Evolutionary conservation across 2,797 vertebrate genomes (phyloP), one percentile per base, ranked within the genome.

Genomic region (Oreortyx pictus): DNA sequence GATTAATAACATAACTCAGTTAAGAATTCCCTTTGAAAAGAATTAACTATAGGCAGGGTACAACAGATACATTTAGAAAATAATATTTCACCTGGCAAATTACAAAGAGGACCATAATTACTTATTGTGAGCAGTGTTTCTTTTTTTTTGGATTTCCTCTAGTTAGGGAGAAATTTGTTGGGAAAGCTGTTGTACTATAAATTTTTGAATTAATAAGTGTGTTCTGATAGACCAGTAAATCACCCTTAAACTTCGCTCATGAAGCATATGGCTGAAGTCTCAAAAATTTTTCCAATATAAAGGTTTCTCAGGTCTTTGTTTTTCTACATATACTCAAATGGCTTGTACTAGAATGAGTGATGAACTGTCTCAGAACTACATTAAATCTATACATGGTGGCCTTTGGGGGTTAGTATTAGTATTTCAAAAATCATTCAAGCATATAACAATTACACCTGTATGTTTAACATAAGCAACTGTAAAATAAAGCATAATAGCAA

Each of bases 61-160:
- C 49, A 59, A 90, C 17, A 90, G 95, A 41, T 20, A 66, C 88
- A 96, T 96, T 91, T 95, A 84, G 91, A 86, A 61, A 77, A 88
- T 82, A 92, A 68, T 88, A 94, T 49, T 93, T 94, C 92, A 89
- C 60, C 96, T 90, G 50, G 52, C 12, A 90, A 92, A 96, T 92
- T 88, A 92, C 41, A 95, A 96, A 93, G 56, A 52, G 50, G 35
- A 68, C 33, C 49, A 59, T 92, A 96, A 96, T 96, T 95, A 96
- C 66, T 2, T 35, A 50, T 92, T 96, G 92, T 68, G 64, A 65
- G 54, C 27, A 64, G 2, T 46, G 16, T 37, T 73, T 46, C 86
- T 92, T 18, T 7, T 46, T 86, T 92, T 18, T 7, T 64, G 68
- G 17, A 86, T 95, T 78, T 91, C 54, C 57, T 93, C 47, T 56